phyloP scores from a whole-genome alignment of 37 sponge, comb jelly and placozoan species.

The Ianthella basta region DNA sequence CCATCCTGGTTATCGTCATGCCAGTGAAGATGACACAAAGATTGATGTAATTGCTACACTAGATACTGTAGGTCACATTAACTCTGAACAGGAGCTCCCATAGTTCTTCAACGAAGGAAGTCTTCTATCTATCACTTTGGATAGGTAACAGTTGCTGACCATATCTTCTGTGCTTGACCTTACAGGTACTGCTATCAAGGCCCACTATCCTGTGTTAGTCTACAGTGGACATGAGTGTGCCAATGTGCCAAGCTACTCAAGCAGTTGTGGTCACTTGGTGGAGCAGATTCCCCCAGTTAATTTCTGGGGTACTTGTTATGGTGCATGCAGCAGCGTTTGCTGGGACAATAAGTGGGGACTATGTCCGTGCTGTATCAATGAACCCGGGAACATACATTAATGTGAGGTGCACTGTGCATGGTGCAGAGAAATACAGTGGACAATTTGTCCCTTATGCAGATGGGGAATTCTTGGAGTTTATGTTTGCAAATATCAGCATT shows the following conservation, averaged over 20 bases:
- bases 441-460: not conserved
- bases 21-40: not conserved
- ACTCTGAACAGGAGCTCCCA: not conserved
- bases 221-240: slow-evolving; percentile 52
- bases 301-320: slow-evolving; percentile 13
- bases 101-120: not conserved
- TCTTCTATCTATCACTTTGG: not conserved
- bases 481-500: not conserved
- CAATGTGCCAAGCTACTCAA: slow-evolving; percentile 16
- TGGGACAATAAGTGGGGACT: not conserved
- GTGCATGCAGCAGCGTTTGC: not conserved
- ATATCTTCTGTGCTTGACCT: not conserved
- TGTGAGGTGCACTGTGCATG: not conserved
- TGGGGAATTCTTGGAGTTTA: not conserved
- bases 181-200: not conserved
- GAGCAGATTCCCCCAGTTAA: slow-evolving; percentile 55
- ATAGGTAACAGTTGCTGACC: not conserved
- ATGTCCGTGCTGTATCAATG: not conserved
- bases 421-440: not conserved
- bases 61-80: not conserved
- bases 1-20: slow-evolving; percentile 6
- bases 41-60: not conserved
- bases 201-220: not conserved
- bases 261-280: slow-evolving; percentile 54
- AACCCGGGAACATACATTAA: not conserved